phyloP scores from a whole-genome alignment of 2,888 invertebrate species.

The Phyllotreta striolata region DNA sequence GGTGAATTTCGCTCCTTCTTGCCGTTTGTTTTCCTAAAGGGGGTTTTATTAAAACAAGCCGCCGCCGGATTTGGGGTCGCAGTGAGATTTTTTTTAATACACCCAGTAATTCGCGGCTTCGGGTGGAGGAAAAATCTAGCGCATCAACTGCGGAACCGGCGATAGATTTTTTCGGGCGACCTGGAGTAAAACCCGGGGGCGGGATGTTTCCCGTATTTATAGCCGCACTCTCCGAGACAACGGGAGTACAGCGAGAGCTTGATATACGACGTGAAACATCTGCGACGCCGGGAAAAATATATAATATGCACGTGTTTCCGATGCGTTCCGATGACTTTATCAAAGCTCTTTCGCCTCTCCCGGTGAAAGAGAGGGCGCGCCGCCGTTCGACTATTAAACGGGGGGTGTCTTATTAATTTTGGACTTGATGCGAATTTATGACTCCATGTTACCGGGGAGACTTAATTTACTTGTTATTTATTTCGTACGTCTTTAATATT shows the following conservation, averaged over 20 bases:
- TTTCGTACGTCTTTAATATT: too few species aligned
- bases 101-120: conserved; percentile 3
- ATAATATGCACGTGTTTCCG: conserved; percentile 37
- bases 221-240: conserved; percentile 54
- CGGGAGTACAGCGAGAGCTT: conserved; percentile 45
- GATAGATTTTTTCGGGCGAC: too few species aligned
- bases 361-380: conserved; percentile 28
- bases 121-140: too few species aligned
- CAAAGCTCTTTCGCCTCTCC: conserved; percentile 25
- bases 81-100: conserved; percentile 32
- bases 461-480: not conserved
- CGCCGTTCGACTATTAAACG: conserved; percentile 18
- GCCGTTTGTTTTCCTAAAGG: too few species aligned
- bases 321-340: conserved; percentile 37
- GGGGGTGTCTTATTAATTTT: conserved; percentile 13
- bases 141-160: too few species aligned
- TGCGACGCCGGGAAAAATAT: conserved; percentile 53
- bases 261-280: conserved; percentile 53
- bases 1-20: conserved; percentile 28
- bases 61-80: too few species aligned
- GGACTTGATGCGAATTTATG: conserved; percentile 22
- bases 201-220: conserved; percentile 51
- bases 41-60: conserved; percentile 55
- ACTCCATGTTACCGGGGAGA: not conserved
- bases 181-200: conserved; percentile 21